These are phyloP conservation scores for Bombyx mandarina DNA, from an alignment of 1,140 invertebrate genomes.

Conservation along the genomic window DNA sequence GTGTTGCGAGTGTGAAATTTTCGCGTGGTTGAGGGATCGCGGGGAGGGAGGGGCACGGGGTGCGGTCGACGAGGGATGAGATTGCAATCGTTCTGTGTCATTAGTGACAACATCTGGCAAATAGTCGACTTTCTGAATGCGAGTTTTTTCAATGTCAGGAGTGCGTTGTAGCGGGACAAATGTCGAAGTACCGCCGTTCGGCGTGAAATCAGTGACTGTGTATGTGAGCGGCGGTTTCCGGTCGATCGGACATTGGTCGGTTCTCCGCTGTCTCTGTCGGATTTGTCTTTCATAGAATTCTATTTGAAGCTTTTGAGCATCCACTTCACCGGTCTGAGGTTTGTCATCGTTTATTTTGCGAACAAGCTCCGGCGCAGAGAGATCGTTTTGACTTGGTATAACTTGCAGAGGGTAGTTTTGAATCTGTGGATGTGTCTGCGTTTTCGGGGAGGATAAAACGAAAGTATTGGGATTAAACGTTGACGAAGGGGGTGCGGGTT, in stretches of 20 bases:
- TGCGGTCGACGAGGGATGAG: conserved; percentile 14
- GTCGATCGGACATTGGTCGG: conserved; percentile 24
- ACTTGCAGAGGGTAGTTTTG: conserved; percentile 41
- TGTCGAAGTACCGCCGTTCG: conserved; percentile 41
- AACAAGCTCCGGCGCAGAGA: conserved; percentile 61
- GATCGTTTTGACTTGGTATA: conserved; percentile 52
- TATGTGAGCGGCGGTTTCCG: conserved; percentile 40
- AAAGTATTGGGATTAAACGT: conserved; percentile 20
- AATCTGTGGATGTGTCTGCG: conserved; percentile 40
- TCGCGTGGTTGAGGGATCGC: conserved; percentile 3
- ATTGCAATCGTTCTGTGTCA: conserved; percentile 14
- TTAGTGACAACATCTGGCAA: conserved; percentile 59
- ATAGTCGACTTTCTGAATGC: conserved; percentile 61
- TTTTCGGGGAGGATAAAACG: conserved; percentile 38
- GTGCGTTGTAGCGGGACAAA: conserved; percentile 66
- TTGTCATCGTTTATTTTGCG: conserved; percentile 47
- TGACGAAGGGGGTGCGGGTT: conserved; percentile 14
- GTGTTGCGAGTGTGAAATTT: conserved; percentile 16
- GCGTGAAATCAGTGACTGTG: conserved; percentile 60
- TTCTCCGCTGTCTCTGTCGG: conserved; percentile 43
- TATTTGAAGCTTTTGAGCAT: conserved; percentile 62
- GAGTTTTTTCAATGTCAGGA: conserved; percentile 65
- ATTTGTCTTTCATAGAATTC: conserved; percentile 69
- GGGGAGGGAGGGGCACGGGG: conserved; percentile 13
- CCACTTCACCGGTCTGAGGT: conserved; percentile 35